Conservation (phyloP, 2,113 vertebrate genomes). For the Holacanthus passer region DNA sequence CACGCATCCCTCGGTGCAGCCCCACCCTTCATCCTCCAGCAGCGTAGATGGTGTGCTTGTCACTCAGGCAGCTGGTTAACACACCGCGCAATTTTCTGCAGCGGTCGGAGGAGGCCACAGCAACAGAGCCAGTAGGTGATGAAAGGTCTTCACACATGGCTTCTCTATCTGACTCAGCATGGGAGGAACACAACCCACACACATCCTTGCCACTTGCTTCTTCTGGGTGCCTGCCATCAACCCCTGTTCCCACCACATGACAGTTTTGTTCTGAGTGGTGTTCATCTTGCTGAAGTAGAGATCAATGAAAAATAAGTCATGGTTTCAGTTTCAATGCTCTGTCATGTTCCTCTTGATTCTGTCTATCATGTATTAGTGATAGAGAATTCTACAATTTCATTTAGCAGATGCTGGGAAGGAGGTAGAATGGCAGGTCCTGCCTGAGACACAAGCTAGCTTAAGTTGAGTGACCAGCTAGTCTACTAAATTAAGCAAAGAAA, state of each 20-base stretch:
- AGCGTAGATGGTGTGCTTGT: constrained; percentile 25
- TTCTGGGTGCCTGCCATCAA: background rate
- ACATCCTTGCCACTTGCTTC: constrained; percentile 13
- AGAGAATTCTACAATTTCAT: too few species aligned
- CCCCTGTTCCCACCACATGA: constrained; percentile 1
- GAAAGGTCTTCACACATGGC: constrained; percentile 48
- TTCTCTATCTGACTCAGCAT: constrained; percentile 61
- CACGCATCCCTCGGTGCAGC: background rate
- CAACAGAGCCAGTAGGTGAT: constrained; percentile 45
- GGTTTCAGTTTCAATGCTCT: constrained; percentile 41
- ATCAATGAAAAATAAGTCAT: constrained; percentile 49
- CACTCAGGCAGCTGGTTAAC: constrained; percentile 43
- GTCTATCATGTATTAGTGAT: constrained; percentile 3
- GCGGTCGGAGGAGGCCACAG: background rate
- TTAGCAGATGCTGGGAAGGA: too few species aligned
- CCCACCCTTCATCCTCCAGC: background rate
- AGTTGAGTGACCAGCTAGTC: background rate
- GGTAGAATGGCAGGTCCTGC: background rate
- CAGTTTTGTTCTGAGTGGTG: constrained; percentile 44
- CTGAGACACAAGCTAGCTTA: background rate
- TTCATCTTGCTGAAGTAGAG: constrained; percentile 12
- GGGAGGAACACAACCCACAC: constrained; percentile 38
- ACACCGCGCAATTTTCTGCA: constrained; percentile 17
- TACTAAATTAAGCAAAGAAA: background rate
- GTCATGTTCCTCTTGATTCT: constrained; percentile 12